Evolutionary conservation across 35 echinoderm and acorn worm species (phyloP), one percentile per base, ranked within the genome.

Genomic region (Ptychodera flava): DNA sequence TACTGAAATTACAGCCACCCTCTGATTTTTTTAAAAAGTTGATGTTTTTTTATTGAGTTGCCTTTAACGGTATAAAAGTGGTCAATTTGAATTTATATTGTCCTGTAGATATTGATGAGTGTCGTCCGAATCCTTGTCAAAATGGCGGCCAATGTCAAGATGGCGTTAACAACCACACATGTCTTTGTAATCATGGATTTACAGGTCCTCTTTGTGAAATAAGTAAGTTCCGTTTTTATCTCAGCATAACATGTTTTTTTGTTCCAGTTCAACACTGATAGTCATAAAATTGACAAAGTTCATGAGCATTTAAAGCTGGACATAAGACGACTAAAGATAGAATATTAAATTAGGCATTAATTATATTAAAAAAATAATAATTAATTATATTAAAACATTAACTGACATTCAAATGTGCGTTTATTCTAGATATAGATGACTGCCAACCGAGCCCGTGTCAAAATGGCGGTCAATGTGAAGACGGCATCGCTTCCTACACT

Each of bases 61-160:
- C n/a, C n/a, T n/a, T n/a, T n/a, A 32, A 0, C 16, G 0, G 15
- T 28, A 32, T 81, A 31, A 31, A 1, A 81, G 80, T 31, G 75
- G 15, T 15, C n/a, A 77, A 15, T 77, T 15, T 15, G n/a, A 15
- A 77, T 77, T 77, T 77, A n/a, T 77, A 15, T 77, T 15, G 75
- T 77, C 15, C n/a, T 77, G 15, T 15, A 77, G 15, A 15, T 77
- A 15, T n/a, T 34, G 31, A 81, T 32, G 31, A 31, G 15, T 81
- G 80, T 81, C 15, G 1, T 33, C 35, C 80, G 35, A 31, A 81
- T 15, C 80, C 80, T 31, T 81, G 80, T 32, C 31, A 31, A 31
- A 81, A 81, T 81, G 80, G 80, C 28, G 80, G 80, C 35, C 33
- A 31, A 1, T 81, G 80, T 81, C 15, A 79, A 79, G 78, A 79